Base-by-base conservation (phyloP, 2,113 vertebrate species). In the Donacobius atricapilla region DNA sequence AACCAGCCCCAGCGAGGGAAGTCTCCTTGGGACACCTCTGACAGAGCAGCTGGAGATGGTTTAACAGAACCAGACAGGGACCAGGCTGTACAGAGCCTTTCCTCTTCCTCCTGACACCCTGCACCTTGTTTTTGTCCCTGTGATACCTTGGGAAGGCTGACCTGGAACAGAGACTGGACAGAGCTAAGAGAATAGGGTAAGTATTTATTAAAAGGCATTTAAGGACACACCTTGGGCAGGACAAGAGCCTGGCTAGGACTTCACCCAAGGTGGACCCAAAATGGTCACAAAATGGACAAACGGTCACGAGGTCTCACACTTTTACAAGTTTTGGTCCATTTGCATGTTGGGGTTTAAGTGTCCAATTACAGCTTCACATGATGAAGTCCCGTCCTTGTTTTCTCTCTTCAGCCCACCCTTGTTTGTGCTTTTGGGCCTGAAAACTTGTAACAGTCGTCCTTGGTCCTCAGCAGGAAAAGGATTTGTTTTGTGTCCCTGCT, bases 51-150 rank as follows among this genome's bases (percentile, higher is more conserved):
- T 27, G 28, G 61, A 51, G 48, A 20, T 3, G 18, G 2, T 44
- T 60, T 40, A 12, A 44, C 28, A 61, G 25, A 72, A 7, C 50
- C 60, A 66, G 27, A 14, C 13, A 69, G 40, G 31, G 9, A 24
- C 2, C 6, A 54, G 50, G 31, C 20, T 5, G 0, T 5, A 5
- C 0, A 9, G 39, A 61, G 10, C 24, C 13, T 63, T 7, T 31
- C 11, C n/a, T 10, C 58, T 25, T 16, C 54, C 20, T 33, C 35
- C 42, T n/a, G n/a, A 18, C 37, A 22, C 19, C 7, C 5, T 15
- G 6, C 45, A 72, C n/a, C 40, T 60, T 10, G 17, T 0, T 72
- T 56, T 50, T 23, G 15, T 33, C 64, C 54, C 44, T 40, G 23
- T 23, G 56, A 24, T 57, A 14, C 33, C 14, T 37, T 37, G 57